phyloP scores from a whole-genome alignment of 2,888 invertebrate species.

The Tenodera sinensis region DNA sequence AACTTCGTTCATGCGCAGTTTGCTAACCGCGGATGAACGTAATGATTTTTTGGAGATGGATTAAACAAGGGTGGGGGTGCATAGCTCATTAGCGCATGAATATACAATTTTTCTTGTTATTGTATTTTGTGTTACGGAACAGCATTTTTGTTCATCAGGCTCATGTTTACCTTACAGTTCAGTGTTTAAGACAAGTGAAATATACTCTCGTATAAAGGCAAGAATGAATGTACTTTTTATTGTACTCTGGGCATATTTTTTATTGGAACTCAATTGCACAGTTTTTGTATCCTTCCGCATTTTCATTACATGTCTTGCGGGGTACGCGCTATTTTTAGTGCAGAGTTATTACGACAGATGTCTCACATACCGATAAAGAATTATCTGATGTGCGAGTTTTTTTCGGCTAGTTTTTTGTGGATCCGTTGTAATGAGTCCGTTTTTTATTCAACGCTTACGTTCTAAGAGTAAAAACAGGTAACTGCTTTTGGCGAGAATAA shows the following conservation, averaged over 20 bases:
- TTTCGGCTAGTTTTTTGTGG: slow-evolving; percentile 25
- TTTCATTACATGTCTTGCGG: slow-evolving; percentile 52
- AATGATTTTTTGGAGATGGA: slow-evolving; percentile 75
- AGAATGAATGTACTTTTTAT: not conserved
- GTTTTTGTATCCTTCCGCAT: slow-evolving; percentile 33
- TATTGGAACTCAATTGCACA: slow-evolving; percentile 26
- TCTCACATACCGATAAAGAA: slow-evolving; percentile 54
- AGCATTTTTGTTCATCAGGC: not conserved
- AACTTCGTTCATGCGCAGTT: slow-evolving; percentile 33
- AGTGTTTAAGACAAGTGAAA: not conserved
- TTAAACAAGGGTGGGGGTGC: slow-evolving; percentile 33
- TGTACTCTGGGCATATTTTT: slow-evolving; percentile 8
- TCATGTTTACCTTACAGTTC: not conserved
- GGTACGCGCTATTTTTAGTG: slow-evolving; percentile 63
- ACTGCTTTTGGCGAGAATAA: not conserved
- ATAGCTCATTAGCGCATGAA: slow-evolving; percentile 61
- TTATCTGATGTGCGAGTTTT: slow-evolving; percentile 29
- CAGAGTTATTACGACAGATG: slow-evolving; percentile 62
- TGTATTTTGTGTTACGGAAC: slow-evolving; percentile 19
- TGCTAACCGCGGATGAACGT: slow-evolving; percentile 61
- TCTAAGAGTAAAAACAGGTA: not conserved
- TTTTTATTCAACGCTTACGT: not conserved
- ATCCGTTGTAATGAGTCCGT: not conserved
- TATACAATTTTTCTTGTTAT: slow-evolving; percentile 55
- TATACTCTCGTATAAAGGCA: not conserved